These are phyloP conservation scores for Aleiodes alternator DNA, from an alignment of 2,888 invertebrate genomes.

Conservation along the genomic window DNA sequence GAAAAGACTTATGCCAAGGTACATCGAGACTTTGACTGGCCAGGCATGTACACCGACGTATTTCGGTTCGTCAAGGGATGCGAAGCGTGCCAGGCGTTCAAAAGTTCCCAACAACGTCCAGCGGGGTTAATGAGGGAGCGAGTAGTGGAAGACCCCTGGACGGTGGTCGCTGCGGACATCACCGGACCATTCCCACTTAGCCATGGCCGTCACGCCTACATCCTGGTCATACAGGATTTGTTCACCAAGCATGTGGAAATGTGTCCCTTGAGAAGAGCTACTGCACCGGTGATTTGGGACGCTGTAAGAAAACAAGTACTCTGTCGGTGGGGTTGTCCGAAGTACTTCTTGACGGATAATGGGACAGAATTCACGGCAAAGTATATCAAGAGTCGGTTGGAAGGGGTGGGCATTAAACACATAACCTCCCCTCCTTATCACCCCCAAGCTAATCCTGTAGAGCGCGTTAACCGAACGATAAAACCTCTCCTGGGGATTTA, in stretches of 20 bases:
- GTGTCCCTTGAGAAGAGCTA: neutral
- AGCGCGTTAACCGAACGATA: no score
- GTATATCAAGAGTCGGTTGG: no score
- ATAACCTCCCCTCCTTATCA: no score
- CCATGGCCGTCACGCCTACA: slow-evolving; percentile 21
- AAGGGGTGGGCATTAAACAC: no score
- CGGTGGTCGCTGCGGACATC: slow-evolving; percentile 50
- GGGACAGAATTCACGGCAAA: no score
- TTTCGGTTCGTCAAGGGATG: slow-evolving; percentile 1
- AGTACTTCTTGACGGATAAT: neutral
- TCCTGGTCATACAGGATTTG: slow-evolving; percentile 41
- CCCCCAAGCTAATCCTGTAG: no score
- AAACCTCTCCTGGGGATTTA: no score
- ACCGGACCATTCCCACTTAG: slow-evolving; percentile 56
- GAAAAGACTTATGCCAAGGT: slow-evolving; percentile 2
- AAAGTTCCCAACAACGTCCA: slow-evolving; percentile 42
- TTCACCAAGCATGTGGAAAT: slow-evolving; percentile 43
- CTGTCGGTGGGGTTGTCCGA: neutral
- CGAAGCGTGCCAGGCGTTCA: slow-evolving; percentile 28
- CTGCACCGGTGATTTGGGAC: no score
- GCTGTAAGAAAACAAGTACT: no score
- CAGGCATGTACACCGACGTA: neutral
- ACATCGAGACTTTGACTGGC: slow-evolving; percentile 3
- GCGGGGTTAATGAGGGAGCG: slow-evolving; percentile 50
- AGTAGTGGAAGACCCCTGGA: slow-evolving; percentile 47